Base-by-base conservation (phyloP, 2,888 invertebrate genomes). In the Psococerastis gibbosa region DNA sequence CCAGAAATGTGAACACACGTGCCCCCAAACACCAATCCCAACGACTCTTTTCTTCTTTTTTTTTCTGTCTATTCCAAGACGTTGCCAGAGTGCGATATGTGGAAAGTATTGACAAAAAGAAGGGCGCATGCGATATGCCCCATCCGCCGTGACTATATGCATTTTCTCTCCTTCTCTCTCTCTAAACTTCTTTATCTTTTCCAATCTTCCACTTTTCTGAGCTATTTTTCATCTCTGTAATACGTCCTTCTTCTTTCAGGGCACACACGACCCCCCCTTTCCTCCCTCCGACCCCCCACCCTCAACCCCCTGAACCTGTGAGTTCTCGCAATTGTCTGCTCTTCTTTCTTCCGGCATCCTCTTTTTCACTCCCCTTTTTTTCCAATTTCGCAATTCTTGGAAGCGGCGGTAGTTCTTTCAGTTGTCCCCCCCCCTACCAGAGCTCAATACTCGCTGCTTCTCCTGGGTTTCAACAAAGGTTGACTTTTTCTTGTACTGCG, bases 151-250 rank as follows among this genome's bases (percentile, higher is more conserved):
- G n/a, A 13, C 17, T 38, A 38, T 38, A 20, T 38, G 38, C n/a
- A 20, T 20, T 38, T 20, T 38, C 38, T 38, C 22, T 38, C 38
- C 38, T 38, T 38, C 22, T 38, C 38, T 20, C n/a, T 15, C 22
- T 13, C 17, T 20, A 38, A 33, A 38, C 38, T 38, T 38, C 38
- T 38, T 38, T 38, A 38, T 38, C 38, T 38, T 38, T 38, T 38
- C 18, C 38, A 38, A 38, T 38, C 38, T 38, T 38, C 38, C 22
- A 38, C 38, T 38, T 38, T 38, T 38, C 38, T 22, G 38, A 38
- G 38, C 38, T 38, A 38, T 38, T 38, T 38, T 38, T 38, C 38
- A 38, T 38, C 38, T 20, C 38, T 20, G 22, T 38, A 38, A 38
- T 38, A 38, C 38, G 38, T 38, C 38, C 38, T 38, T 20, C 33